A percentile compares a stretch with the other conserved stretches of the same genome.
phyloP scores from a whole-genome alignment of 2,888 invertebrate genomes.

The Anoncus sp. region DNA sequence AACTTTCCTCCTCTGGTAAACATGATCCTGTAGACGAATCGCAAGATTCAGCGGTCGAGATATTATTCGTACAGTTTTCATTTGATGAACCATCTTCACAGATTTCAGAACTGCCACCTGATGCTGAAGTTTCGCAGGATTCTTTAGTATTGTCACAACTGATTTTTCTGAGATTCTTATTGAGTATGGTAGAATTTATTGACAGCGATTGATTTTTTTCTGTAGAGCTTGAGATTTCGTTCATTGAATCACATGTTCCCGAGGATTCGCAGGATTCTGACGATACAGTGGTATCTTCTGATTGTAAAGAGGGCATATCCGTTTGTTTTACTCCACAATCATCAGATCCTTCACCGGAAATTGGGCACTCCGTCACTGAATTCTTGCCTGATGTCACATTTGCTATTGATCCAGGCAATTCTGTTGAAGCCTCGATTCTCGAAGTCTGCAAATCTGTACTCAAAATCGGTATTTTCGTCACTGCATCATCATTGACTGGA shows the following conservation, averaged over 20 bases:
- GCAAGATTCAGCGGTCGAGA: not conserved
- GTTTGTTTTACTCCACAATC: not conserved
- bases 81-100: conserved; percentile 34
- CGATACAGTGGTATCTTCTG: not conserved
- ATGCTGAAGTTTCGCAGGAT: conserved; percentile 21
- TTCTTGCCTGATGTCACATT: not conserved
- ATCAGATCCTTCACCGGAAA: not conserved
- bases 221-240: not conserved
- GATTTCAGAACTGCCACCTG: not conserved
- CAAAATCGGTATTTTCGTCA: not conserved
- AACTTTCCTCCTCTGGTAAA: conserved; percentile 17
- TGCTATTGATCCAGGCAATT: not conserved
- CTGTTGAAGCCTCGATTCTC: not conserved
- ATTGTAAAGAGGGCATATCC: not conserved
- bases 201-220: not conserved
- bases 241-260: conserved; percentile 15
- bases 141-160: conserved; percentile 30
- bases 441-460: not conserved
- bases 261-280: conserved; percentile 24
- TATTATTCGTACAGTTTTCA: conserved; percentile 7
- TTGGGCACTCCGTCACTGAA: conserved; percentile 4
- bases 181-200: not conserved
- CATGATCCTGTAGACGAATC: conserved; percentile 28
- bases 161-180: not conserved
- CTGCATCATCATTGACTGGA: not conserved